Evolutionary conservation across 2,888 invertebrate genomes (phyloP), one percentile per base, ranked within the genome.

Genomic region (Sesia apiformis): DNA sequence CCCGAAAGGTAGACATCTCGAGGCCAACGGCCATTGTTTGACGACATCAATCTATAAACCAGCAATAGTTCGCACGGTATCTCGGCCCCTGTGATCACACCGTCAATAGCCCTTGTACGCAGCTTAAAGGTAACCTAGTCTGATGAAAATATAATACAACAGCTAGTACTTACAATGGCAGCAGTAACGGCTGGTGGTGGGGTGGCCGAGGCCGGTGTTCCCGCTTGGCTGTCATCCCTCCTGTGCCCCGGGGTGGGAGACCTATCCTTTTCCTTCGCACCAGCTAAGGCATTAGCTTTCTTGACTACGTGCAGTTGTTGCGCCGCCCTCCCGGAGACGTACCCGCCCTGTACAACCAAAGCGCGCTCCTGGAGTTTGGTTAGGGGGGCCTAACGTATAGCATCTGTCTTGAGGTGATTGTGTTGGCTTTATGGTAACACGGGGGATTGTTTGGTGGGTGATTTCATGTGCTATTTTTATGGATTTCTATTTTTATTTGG

Each of bases 271-370:
- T 95, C 95, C 65, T 74, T 74, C 58, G 72, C 76, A 7, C 69
- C 72, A 54, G 88, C 88, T 60, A 97, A 90, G 54, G 97, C 93
- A 87, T 97, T 97, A 53, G 93, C 90, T 80, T 94, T 94, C 86
- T 94, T 95, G 46, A 71, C 81, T 55, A 96, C 93, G 74, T 94
- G 94, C 52, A 97, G 90, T 65, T 94, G 86, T 65, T 89, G 87
- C 71, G 81, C 83, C 60, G 91, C 91, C 61, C 92, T 91, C 49
- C 92, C 92, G 52, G 91, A 89, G 62, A 92, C 92, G 81, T 92
- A 92, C 55, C 92, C 92, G 65, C 92, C 92, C 92, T 92, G 92
- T 64, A 92, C 92, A 81, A 87, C 92, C 75, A 90, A 90, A 73
- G 91, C 93, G 81, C 88, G 93, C 92, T 91, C 94, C 94, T 92